These are phyloP conservation scores for Myxocyprinus asiaticus DNA, from an alignment of 2,113 vertebrate genomes.

Conservation along the genomic window DNA sequence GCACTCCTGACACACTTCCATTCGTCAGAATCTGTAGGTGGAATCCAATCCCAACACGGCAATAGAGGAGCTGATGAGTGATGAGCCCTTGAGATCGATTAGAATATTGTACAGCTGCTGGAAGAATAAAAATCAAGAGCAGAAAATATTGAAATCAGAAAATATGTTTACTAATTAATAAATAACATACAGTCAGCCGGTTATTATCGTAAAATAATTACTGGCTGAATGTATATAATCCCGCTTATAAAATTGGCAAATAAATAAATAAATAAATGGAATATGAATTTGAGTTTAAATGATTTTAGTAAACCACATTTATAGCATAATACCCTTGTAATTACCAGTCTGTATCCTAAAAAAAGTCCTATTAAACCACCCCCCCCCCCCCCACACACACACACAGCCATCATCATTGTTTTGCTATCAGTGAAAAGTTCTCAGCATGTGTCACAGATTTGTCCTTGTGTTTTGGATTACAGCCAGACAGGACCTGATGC, in stretches of 20 bases:
- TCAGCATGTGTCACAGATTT: slow-evolving; percentile 4
- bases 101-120: not conserved
- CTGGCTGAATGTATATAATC: not conserved
- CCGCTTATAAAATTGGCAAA: no score
- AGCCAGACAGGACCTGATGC: not conserved
- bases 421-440: slow-evolving; percentile 32
- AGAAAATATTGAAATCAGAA: no score
- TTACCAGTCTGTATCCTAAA: no score
- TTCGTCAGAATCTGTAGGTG: slow-evolving; percentile 69
- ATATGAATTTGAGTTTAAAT: not conserved
- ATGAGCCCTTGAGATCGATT: slow-evolving; percentile 39
- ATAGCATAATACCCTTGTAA: no score
- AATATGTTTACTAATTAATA: no score
- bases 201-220: not conserved
- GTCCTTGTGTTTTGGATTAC: slow-evolving; percentile 34
- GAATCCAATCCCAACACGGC: slow-evolving; percentile 72
- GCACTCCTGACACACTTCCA: slow-evolving; percentile 65
- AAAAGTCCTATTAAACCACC: not conserved
- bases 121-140: not conserved
- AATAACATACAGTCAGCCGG: no score
- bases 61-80: slow-evolving; percentile 69
- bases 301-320: not conserved
- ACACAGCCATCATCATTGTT: not conserved
- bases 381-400: slow-evolving; percentile 5
- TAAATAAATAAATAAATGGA: no score